Base-by-base conservation (phyloP, 2,888 invertebrate genomes). In the Vesta saturnalis region DNA sequence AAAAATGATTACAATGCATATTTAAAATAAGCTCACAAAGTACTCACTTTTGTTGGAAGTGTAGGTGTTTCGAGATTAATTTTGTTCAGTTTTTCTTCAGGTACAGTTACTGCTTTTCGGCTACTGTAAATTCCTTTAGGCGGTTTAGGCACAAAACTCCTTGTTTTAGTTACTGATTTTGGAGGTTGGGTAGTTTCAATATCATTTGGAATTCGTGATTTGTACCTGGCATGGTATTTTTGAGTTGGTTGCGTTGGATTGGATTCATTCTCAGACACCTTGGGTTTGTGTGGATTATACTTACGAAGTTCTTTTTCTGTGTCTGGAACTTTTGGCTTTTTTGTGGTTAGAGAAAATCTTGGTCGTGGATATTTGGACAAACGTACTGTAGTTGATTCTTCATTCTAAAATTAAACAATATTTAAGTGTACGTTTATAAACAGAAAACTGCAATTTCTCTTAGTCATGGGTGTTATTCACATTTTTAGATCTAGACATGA, bases 141-240 rank as follows among this genome's bases (percentile, higher is more conserved):
- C 19, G 68, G 61, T 30, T 68, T 71, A 8, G 72, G 69, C 6
- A 70, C 63, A 63, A 61, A 71, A 59, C 55, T 67, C 46, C 65
- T 61, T 3, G 57, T 58, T 14, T 68, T 72, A 14, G 21, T 22
- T 8, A 21, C 62, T 1, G 58, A n/a, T 8, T 60, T 63, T 47
- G 64, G 59, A 8, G 64, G 60, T 8, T 47, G 22, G 5, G 19
- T 14, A n/a, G 39, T 35, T 8, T 54, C 47, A 12, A 39, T n/a
- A 15, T 10, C 21, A n/a, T 56, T 21, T 23, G 14, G 67, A 39
- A 60, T 69, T 23, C 64, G 67, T 0, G 74, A 67, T 54, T 72
- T 78, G 64, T 79, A 79, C 70, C 79, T 77, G 0, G 81, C 80
- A 60, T 81, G 78, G 77, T 80, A 81, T 77, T 79, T 76, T 71